Conservation (phyloP, 1,140 invertebrate genomes). For the Drosophila tsacasi region DNA sequence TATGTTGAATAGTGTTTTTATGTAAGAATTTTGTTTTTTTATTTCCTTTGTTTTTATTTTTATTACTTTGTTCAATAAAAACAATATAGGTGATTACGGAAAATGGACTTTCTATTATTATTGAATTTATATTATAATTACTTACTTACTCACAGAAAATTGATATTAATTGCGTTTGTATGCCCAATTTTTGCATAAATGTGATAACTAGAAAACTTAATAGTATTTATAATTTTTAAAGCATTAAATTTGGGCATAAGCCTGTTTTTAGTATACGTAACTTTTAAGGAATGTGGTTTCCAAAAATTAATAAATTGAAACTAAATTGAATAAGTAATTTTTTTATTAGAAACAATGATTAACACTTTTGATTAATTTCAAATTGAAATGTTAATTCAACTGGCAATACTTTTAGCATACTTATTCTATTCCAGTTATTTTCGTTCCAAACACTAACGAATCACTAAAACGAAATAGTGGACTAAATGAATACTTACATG, state of each 20-base stretch:
- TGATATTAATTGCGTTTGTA: background rate
- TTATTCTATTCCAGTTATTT: background rate
- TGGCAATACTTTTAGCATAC: background rate
- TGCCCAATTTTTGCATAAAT: background rate
- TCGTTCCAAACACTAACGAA: too few relatives aligned
- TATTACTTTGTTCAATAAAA: background rate
- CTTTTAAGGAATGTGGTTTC: too few relatives aligned
- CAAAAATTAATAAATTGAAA: too few relatives aligned
- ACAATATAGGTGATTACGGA: too few relatives aligned
- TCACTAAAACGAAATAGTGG: background rate
- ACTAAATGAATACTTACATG: conserved; percentile 37
- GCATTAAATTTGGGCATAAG: background rate
- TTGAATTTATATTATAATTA: background rate
- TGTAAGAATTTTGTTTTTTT: background rate
- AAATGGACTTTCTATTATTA: too few relatives aligned
- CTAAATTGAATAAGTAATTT: background rate
- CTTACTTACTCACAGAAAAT: background rate
- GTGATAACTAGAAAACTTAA: background rate
- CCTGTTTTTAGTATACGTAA: too few relatives aligned
- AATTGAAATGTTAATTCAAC: fast-evolving
- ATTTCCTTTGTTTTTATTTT: too few relatives aligned
- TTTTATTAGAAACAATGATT: background rate
- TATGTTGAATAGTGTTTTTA: background rate
- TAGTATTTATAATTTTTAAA: background rate
- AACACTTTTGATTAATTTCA: background rate